Conservation (phyloP, 1,140 invertebrate species). For the Drosophila guanche region DNA sequence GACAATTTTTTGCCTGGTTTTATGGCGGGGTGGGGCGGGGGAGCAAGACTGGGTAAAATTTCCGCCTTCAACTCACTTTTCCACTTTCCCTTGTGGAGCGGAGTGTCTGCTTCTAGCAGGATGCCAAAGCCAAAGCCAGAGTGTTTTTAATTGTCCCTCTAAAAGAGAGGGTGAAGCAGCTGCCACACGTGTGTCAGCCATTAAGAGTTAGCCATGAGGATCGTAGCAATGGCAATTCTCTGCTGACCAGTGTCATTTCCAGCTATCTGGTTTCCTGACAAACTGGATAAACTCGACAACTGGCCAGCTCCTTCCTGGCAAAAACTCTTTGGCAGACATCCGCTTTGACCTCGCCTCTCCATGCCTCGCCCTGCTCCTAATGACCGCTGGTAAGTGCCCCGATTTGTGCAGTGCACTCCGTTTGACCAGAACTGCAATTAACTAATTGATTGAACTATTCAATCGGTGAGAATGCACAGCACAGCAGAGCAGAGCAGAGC, state of each 20-base stretch:
- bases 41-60: conserved; percentile 7
- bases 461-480: conserved; percentile 66
- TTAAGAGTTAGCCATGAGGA: conserved; percentile 10
- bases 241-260: conserved; percentile 43
- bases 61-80: background rate
- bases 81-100: conserved; percentile 5
- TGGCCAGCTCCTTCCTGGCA: conserved; percentile 50
- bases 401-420: conserved; percentile 65
- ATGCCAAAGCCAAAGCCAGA: conserved; percentile 42
- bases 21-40: conserved; percentile 2
- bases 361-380: conserved; percentile 57
- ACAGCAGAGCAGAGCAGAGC: conserved; percentile 17
- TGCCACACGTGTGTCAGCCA: conserved; percentile 16
- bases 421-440: conserved; percentile 70
- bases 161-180: background rate
- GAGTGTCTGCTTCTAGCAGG: conserved; percentile 16
- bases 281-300: conserved; percentile 35
- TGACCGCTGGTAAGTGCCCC: conserved; percentile 75
- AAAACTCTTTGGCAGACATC: conserved; percentile 12
- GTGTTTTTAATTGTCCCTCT: conserved; percentile 58
- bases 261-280: conserved; percentile 50
- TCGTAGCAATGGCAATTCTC: conserved; percentile 1
- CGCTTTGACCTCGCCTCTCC: conserved; percentile 20
- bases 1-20: conserved; percentile 59
- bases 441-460: conserved; percentile 82